Evolutionary conservation across 2,888 invertebrate species (phyloP).

Genomic region (Anodontia alba): DNA sequence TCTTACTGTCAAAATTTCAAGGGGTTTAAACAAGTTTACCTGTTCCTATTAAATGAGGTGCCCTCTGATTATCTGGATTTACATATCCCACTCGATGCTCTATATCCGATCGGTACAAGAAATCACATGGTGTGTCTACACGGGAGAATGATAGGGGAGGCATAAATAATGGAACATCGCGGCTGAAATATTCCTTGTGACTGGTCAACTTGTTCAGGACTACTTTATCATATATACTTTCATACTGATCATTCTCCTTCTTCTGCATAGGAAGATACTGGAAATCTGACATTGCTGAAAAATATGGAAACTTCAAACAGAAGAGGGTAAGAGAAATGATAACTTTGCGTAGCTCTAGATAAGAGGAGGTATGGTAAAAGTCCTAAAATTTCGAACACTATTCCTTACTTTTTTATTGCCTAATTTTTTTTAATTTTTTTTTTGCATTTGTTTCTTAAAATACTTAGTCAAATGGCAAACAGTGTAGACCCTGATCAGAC

Average conservation of each 20-base stretch:
- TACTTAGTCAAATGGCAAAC: too few species aligned
- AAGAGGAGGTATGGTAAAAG: too few species aligned
- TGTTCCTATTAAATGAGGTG: constrained; percentile 76
- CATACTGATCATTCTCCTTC: constrained; percentile 68
- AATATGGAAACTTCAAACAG: too few species aligned
- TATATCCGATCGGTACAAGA: constrained; percentile 78
- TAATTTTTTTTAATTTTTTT: too few species aligned
- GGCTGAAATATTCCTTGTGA: constrained; percentile 87
- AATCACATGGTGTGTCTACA: constrained; percentile 88
- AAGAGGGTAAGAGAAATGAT: not conserved
- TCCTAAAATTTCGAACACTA: too few species aligned
- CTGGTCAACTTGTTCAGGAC: constrained; percentile 63
- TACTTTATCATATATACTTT: constrained; percentile 71
- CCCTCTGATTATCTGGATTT: constrained; percentile 63
- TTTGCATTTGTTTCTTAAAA: too few species aligned
- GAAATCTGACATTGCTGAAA: constrained; percentile 94
- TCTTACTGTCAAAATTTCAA: too few species aligned
- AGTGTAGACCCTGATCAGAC: too few species aligned
- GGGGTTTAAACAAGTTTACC: too few species aligned
- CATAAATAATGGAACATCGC: constrained; percentile 88
- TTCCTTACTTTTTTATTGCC: too few species aligned
- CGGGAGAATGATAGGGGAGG: constrained; percentile 93
- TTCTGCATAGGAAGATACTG: constrained; percentile 92
- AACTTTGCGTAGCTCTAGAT: not conserved
- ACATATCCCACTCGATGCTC: constrained; percentile 61